Percentiles rank a stretch among this genome's conserved stretches.
Conservation (phyloP, 2,113 vertebrate species). For the Eulemur macaco region DNA sequence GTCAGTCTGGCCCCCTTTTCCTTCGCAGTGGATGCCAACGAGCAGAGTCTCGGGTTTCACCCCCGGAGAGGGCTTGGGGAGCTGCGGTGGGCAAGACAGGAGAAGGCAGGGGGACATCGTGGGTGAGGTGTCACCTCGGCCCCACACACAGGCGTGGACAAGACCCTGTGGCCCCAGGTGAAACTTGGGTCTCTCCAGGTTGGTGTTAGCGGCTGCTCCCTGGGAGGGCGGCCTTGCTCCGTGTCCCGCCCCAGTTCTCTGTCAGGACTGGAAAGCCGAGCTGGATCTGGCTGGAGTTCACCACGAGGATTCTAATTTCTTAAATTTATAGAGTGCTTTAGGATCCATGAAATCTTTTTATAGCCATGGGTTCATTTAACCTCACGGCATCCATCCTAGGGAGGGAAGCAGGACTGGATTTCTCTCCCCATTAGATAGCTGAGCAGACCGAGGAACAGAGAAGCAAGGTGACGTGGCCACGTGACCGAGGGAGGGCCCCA, state of each 20-base stretch:
- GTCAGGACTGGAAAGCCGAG: neutral
- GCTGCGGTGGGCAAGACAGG: neutral
- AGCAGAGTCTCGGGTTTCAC: neutral
- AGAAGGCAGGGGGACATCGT: accelerated
- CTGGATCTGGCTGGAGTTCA: neutral
- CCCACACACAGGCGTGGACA: neutral
- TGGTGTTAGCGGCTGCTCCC: too few relatives aligned
- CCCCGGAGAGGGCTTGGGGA: too few relatives aligned
- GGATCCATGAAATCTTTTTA: neutral
- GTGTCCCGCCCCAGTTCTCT: neutral
- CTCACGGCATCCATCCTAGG: neutral
- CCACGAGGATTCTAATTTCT: neutral
- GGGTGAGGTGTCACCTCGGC: neutral
- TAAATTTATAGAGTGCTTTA: neutral
- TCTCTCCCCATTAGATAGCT: accelerated
- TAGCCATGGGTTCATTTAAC: neutral
- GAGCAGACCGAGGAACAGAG: neutral
- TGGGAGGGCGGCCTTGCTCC: neutral
- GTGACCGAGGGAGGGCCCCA: accelerated
- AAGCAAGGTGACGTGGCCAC: neutral
- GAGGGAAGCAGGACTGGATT: neutral
- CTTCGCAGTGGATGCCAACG: neutral
- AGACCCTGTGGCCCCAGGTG: accelerated
- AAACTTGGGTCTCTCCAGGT: neutral
- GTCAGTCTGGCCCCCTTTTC: slow-evolving; percentile 51